These are phyloP conservation scores for Rhingia campestris DNA, from an alignment of 2,888 invertebrate species.

Conservation along the genomic window DNA sequence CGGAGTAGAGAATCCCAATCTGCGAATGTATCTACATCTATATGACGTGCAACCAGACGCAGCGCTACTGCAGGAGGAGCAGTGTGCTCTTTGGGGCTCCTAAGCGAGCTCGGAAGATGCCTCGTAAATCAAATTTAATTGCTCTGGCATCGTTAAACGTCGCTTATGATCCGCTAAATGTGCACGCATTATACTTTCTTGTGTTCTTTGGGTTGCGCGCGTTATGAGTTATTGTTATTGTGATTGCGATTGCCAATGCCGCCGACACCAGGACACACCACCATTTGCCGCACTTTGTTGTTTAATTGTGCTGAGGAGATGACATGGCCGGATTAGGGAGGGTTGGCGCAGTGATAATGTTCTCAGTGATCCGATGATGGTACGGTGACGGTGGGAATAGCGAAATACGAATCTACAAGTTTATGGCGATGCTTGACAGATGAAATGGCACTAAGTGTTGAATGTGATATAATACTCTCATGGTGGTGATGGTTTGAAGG, in stretches of 20 bases:
- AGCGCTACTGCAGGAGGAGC: constrained; percentile 18
- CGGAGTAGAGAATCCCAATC: constrained; percentile 38
- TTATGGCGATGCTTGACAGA: constrained; percentile 46
- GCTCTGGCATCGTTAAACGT: constrained; percentile 74
- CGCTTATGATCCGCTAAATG: constrained; percentile 74
- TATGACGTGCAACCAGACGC: neutral
- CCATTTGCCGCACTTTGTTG: constrained; percentile 40
- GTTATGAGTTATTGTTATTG: constrained; percentile 74
- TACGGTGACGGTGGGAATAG: constrained; percentile 36
- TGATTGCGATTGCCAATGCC: constrained; percentile 62
- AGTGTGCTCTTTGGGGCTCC: constrained; percentile 36
- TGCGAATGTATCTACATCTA: constrained; percentile 2
- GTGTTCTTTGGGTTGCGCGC: constrained; percentile 56
- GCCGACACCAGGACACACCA: constrained; percentile 39
- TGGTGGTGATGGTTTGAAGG: constrained; percentile 27
- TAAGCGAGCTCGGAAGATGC: constrained; percentile 57
- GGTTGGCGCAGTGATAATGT: constrained; percentile 16
- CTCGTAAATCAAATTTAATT: constrained; percentile 75
- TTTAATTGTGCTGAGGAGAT: constrained; percentile 56
- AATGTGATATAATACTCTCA: constrained; percentile 28
- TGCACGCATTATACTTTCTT: constrained; percentile 72
- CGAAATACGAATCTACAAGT: constrained; percentile 28
- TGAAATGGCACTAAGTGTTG: constrained; percentile 22
- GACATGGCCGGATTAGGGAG: constrained; percentile 37
- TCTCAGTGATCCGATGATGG: neutral